Evolutionary conservation across 35 echinoderm and acorn worm genomes (phyloP).

Genomic region (Ophioderma brevispina): DNA sequence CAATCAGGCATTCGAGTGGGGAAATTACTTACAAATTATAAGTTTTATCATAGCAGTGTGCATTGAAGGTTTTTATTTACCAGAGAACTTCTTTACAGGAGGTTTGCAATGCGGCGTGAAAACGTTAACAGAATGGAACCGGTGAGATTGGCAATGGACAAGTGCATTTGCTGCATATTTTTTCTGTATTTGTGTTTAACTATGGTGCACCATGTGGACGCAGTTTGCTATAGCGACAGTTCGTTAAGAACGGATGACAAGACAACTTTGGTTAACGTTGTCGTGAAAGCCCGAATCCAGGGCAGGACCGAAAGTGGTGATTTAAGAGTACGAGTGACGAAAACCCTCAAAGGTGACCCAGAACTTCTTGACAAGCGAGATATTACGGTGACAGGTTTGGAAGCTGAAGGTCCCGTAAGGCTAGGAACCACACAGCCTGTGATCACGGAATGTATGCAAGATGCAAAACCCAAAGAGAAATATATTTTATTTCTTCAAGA

Average conservation of each 20-base stretch:
- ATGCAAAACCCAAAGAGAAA: not conserved
- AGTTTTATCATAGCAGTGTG: not conserved
- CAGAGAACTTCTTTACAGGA: not conserved
- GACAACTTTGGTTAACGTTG: not conserved
- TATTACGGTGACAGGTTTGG: not conserved
- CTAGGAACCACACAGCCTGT: not conserved
- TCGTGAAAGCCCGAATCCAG: not conserved
- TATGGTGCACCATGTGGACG: not conserved
- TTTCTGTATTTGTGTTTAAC: not conserved
- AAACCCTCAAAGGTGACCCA: not conserved
- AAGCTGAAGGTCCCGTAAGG: not conserved
- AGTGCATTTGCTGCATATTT: not conserved
- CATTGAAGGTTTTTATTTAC: not conserved
- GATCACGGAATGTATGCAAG: not conserved
- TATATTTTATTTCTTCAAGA: slow-evolving; percentile 2
- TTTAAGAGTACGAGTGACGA: not conserved
- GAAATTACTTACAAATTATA: not conserved
- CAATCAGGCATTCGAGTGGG: not conserved
- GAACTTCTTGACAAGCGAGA: not conserved
- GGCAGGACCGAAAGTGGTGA: not conserved
- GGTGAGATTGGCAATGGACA: not conserved
- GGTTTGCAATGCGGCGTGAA: not conserved
- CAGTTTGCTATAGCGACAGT: not conserved
- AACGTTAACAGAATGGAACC: not conserved
- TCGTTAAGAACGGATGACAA: not conserved